These are phyloP conservation scores for Elegia similella DNA, from an alignment of 2,888 invertebrate species.

Conservation along the genomic window DNA sequence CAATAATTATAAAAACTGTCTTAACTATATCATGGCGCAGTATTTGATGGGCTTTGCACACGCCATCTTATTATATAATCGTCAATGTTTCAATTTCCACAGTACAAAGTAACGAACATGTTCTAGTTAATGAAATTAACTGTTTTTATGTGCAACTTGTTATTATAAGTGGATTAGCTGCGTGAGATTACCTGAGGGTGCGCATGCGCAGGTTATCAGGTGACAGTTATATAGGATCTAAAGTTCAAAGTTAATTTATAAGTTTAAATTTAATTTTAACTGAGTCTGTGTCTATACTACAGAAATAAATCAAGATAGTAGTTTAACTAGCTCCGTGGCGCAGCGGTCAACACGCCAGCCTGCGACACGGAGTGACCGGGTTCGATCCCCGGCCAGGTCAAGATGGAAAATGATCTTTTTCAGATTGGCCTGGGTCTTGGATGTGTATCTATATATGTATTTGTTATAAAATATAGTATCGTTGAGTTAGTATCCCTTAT, in stretches of 20 bases:
- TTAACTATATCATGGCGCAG: neutral
- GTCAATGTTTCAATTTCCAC: neutral
- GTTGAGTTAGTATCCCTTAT: no score
- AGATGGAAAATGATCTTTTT: no score
- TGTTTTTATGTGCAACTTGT: neutral
- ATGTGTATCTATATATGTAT: no score
- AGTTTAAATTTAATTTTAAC: no score
- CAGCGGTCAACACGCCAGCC: no score
- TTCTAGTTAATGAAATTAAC: neutral
- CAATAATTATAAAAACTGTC: neutral
- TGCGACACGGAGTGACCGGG: no score
- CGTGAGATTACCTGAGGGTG: neutral
- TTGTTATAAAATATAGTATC: no score
- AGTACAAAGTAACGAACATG: neutral
- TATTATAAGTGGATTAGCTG: neutral
- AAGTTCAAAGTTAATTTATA: neutral
- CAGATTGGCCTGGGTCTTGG: no score
- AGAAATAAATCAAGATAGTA: no score
- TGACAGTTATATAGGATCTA: neutral
- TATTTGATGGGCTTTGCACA: neutral
- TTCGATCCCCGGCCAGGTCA: no score
- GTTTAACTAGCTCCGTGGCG: no score
- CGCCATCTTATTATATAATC: constrained; percentile 1
- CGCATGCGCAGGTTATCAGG: neutral
- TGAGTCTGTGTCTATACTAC: no score